Evolutionary conservation across 2,888 invertebrate species (phyloP).

Genomic region (Lycia hirtaria): DNA sequence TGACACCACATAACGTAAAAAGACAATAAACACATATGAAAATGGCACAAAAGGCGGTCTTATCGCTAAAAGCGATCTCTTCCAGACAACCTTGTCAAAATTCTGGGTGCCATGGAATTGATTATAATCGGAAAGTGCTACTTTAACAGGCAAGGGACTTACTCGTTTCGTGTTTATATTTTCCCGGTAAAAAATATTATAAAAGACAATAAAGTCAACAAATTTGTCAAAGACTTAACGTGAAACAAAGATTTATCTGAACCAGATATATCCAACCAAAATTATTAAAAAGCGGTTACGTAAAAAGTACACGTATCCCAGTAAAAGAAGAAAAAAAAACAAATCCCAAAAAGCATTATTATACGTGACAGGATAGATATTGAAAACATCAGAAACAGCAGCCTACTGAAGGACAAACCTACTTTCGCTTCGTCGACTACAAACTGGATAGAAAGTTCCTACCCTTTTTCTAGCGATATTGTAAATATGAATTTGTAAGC

Average conservation of each 20-base stretch:
- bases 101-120: too few relatives aligned
- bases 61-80: too few relatives aligned
- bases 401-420: conserved; percentile 34
- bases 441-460: conserved; percentile 9
- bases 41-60: too few relatives aligned
- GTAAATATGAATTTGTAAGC: conserved; percentile 37
- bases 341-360: background rate
- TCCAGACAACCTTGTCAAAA: too few relatives aligned
- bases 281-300: background rate
- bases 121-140: too few relatives aligned
- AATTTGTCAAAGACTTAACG: background rate
- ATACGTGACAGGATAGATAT: conserved; percentile 38
- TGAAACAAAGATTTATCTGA: background rate
- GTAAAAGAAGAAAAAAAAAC: background rate
- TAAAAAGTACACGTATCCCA: background rate
- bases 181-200: too few relatives aligned
- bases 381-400: conserved; percentile 37
- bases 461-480: conserved; percentile 29
- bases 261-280: background rate
- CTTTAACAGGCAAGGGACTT: too few relatives aligned
- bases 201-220: too few relatives aligned
- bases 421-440: conserved; percentile 39
- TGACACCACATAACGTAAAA: too few relatives aligned
- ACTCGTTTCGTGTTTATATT: too few relatives aligned
- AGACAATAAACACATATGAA: too few relatives aligned